Base-by-base conservation (phyloP, 2,113 vertebrate species). In the Hydrolagus affinis region DNA sequence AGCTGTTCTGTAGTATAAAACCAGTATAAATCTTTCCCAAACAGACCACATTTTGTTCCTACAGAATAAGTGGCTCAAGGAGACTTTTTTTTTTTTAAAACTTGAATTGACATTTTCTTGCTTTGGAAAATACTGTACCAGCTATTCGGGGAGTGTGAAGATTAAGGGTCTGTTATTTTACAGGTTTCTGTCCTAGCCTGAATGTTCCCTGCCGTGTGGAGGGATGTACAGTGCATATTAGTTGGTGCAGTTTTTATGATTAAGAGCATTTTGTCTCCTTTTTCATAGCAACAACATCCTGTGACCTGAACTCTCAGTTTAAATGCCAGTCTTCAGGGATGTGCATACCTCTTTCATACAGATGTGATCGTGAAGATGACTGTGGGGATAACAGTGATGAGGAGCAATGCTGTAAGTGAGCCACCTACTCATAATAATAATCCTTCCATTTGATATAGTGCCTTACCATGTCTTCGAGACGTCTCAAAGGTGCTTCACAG, bases 361-460 rank as follows among this genome's bases (percentile, higher is more conserved):
- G 96, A n/a, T 99, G 98, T 60, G 98, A 99, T 91, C 95, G 96
- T 0, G 98, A 99, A 86, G 97, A 99, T 0, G 98, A 99, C 91
- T 99, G 98, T 11, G 97, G 98, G 0, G 97, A 99, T 89, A 98
- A 98, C 90, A 99, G 97, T 0, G 98, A 99, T 0, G 97, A 99
- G 25, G 95, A 94, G 8, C 95, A 95, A 88, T 99, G 98, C 11
- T 95, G 98, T 99, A 89, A 92, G 94, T 70, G 64, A 75, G 6
- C 44, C 44, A 44, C 44, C 44, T 10, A 23, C 8, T 73, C 0
- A 73, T 23, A 73, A 73, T 73, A 10, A 73, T 12, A 73, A 44
- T 44, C 2, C 44, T 44, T 44, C 2, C 6, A 6, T 44, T 44
- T 44, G 44, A 44, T 44, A 6, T 44, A 44, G 44, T 6, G 44